Evolutionary conservation across 1,140 invertebrate genomes (phyloP).

Genomic region (Hycleus phaleratus): DNA sequence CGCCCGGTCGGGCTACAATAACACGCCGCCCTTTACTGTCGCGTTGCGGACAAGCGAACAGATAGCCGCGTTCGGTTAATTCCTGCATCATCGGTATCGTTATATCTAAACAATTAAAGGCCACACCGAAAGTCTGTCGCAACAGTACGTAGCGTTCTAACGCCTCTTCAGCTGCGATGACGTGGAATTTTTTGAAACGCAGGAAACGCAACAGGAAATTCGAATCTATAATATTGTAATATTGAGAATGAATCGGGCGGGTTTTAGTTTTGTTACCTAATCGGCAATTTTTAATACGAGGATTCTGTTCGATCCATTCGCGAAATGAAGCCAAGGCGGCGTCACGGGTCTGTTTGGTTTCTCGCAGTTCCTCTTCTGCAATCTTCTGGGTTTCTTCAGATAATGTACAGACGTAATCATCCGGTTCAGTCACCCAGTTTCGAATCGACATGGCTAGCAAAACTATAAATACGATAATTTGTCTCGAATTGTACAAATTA

Average conservation of each 20-base stretch:
- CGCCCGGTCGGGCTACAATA: slow-evolving; percentile 68
- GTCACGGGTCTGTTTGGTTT: slow-evolving; percentile 56
- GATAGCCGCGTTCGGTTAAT: slow-evolving; percentile 62
- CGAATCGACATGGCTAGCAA: slow-evolving; percentile 17
- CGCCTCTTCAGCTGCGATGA: slow-evolving; percentile 72
- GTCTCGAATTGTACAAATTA: too few relatives aligned
- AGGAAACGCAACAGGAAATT: slow-evolving; percentile 71
- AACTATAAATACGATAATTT: too few relatives aligned
- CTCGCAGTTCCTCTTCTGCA: slow-evolving; percentile 60
- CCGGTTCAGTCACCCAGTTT: slow-evolving; percentile 46
- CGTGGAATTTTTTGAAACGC: slow-evolving; percentile 74
- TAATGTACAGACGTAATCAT: slow-evolving; percentile 54
- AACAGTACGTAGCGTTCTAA: slow-evolving; percentile 76
- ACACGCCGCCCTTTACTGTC: slow-evolving; percentile 68
- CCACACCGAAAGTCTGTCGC: slow-evolving; percentile 60
- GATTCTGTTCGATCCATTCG: slow-evolving; percentile 65
- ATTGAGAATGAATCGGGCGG: neutral
- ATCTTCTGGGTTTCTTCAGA: slow-evolving; percentile 53
- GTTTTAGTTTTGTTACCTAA: slow-evolving; percentile 46
- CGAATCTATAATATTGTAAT: slow-evolving; percentile 49
- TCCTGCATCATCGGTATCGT: slow-evolving; percentile 61
- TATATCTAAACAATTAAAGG: slow-evolving; percentile 67
- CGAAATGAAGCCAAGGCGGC: slow-evolving; percentile 59
- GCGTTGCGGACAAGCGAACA: slow-evolving; percentile 71
- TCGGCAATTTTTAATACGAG: slow-evolving; percentile 59